Base-by-base conservation (phyloP, 1,140 invertebrate genomes). In the Vanessa atalanta region DNA sequence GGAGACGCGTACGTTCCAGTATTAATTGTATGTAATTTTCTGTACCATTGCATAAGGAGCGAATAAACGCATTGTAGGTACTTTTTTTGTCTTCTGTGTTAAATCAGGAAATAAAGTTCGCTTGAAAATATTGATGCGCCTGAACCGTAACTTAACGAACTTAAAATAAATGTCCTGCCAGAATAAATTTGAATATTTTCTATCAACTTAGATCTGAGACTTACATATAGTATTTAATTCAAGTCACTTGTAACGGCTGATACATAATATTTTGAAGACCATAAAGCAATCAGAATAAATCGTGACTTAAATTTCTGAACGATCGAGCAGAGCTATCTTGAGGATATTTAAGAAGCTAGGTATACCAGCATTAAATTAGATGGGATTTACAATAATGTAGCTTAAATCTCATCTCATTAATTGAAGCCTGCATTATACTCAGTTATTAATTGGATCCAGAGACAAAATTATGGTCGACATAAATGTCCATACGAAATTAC, bases 21-120 rank as follows among this genome's bases (percentile, higher is more conserved):
- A 70, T 83, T 84, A 86, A 87, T 86, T 85, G 81, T 84, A 84
- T 86, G 79, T 81, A 81, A 88, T 88, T 83, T 87, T 84, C 80
- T 79, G 81, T 83, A 79, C 84, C 79, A 84, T 83, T 84, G 82
- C 81, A 75, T 80, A 83, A 78, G 70, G 26, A 61, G 61, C 60
- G 71, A 47, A 37, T 67, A 61, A 75, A 74, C 61, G 60, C 67
- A 60, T 69, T 47, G 70, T 70, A 16, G 37, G 47, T 66, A 48
- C 16, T 16, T 20, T 53, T 15, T 55, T 15, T 61, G 15, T 12
- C 13, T 14, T 61, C 37, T 37, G 26, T 31, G 15, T 57, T 8
- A 7, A 23, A 20, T 11, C 9, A 23, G 20, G 11, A 16, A 23
- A 57, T 16, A 23, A 57, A 57, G 16, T 57, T 55, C 4, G 6